Evolutionary conservation across 2,797 vertebrate genomes (phyloP).

Genomic region (Myoxocephalus aenaeus): DNA sequence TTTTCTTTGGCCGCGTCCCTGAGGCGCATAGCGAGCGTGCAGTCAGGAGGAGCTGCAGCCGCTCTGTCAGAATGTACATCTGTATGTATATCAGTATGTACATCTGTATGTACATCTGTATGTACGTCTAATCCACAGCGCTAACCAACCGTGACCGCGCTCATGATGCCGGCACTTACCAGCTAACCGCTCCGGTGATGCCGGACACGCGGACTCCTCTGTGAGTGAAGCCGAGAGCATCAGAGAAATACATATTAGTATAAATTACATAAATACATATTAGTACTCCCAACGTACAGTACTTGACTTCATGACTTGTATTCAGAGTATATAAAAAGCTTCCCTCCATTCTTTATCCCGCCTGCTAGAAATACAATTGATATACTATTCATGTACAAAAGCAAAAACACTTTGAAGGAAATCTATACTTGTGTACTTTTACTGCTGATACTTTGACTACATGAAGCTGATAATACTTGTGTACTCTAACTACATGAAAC

Average conservation of each 20-base stretch:
- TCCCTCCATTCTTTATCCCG: too few relatives aligned
- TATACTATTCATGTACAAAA: too few relatives aligned
- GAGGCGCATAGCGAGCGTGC: background rate
- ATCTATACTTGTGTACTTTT: background rate
- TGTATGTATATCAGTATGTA: too few relatives aligned
- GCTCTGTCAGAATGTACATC: too few relatives aligned
- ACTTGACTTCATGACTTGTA: background rate
- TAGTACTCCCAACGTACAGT: too few relatives aligned
- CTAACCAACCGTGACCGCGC: conserved; percentile 16
- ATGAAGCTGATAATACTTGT: background rate
- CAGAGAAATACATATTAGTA: too few relatives aligned
- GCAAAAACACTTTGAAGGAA: too few relatives aligned
- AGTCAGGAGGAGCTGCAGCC: background rate
- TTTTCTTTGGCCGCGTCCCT: background rate
- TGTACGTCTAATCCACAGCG: conserved; percentile 22
- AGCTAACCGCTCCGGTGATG: conserved; percentile 5
- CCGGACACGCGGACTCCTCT: background rate
- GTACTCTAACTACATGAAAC: too few relatives aligned
- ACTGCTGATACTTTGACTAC: background rate
- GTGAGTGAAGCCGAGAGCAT: background rate
- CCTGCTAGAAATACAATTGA: too few relatives aligned
- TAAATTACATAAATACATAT: too few relatives aligned
- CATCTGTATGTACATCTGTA: background rate
- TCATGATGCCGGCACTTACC: conserved; percentile 22
- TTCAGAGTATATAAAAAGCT: background rate